phyloP scores from a whole-genome alignment of 2,888 invertebrate genomes.

The Tenthredo distinguenda region DNA sequence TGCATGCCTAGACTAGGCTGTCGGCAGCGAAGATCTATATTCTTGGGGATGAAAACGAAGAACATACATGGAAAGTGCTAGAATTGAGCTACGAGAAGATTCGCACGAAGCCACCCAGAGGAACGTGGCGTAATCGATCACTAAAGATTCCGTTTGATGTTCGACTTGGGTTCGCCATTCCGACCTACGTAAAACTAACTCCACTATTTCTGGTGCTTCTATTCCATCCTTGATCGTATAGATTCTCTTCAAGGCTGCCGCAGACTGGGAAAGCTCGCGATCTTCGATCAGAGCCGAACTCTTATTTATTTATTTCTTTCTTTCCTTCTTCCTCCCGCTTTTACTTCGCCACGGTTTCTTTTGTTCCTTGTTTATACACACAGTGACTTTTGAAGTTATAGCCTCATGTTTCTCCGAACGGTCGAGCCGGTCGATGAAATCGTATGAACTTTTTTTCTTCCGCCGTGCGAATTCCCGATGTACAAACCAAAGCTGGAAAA shows the following conservation, averaged over 20 bases:
- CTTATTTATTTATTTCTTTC: conserved; percentile 35
- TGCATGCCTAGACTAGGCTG: not conserved
- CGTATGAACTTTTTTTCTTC: not conserved
- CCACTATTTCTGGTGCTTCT: conserved; percentile 18
- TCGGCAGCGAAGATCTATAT: conserved; percentile 6
- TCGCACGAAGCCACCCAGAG: not conserved
- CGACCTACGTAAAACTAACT: conserved; percentile 2
- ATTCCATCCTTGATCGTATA: conserved; percentile 21
- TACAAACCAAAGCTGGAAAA: not conserved
- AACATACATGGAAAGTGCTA: conserved; percentile 17
- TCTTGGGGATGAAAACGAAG: conserved; percentile 24
- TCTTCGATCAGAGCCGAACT: conserved; percentile 22
- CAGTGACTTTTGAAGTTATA: not conserved
- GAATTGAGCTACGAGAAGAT: conserved; percentile 12
- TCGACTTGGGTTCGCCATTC: conserved; percentile 21
- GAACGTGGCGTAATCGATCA: conserved; percentile 42
- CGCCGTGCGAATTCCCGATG: not conserved
- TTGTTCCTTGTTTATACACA: not conserved
- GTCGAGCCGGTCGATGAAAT: not conserved
- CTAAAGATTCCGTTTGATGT: conserved; percentile 51
- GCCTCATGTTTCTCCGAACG: not conserved
- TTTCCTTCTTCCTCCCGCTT: not conserved
- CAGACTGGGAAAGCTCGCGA: not conserved
- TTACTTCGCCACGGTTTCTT: not conserved
- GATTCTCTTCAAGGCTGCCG: conserved; percentile 7